A percentile compares a stretch with the other conserved stretches of the same genome.
phyloP scores from a whole-genome alignment of 2,113 vertebrate species.

The Noturus placidus region DNA sequence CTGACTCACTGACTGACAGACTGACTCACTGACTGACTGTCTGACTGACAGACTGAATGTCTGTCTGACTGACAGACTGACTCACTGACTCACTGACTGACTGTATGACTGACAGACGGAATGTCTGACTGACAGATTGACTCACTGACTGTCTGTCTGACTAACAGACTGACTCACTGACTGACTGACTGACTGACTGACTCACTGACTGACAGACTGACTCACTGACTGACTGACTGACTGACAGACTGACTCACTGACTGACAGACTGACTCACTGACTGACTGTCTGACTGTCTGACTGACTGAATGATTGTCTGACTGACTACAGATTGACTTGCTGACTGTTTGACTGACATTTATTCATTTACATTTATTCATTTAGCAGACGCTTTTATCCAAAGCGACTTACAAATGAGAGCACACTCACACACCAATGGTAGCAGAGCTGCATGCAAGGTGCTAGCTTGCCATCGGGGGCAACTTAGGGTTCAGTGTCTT shows the following conservation, averaged over 20 bases:
- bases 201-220: neutral
- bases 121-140: neutral
- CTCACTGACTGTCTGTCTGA: neutral
- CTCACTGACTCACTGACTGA: neutral
- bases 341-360: neutral
- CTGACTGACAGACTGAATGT: neutral
- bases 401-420: too few relatives aligned
- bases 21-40: neutral
- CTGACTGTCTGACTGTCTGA: too few relatives aligned
- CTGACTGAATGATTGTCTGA: neutral
- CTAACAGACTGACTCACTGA: neutral
- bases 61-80: too few relatives aligned
- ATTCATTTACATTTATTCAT: too few relatives aligned
- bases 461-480: too few relatives aligned
- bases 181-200: neutral
- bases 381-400: too few relatives aligned
- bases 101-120: neutral
- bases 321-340: neutral
- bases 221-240: too few relatives aligned
- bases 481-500: too few relatives aligned
- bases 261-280: neutral
- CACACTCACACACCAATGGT: too few relatives aligned
- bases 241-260: neutral
- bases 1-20: neutral
- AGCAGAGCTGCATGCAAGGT: too few relatives aligned